A percentile compares a stretch with the other conserved stretches of the same genome.
These are phyloP conservation scores for Cotesia congregata DNA, from an alignment of 2,888 invertebrate genomes.

Conservation along the genomic window DNA sequence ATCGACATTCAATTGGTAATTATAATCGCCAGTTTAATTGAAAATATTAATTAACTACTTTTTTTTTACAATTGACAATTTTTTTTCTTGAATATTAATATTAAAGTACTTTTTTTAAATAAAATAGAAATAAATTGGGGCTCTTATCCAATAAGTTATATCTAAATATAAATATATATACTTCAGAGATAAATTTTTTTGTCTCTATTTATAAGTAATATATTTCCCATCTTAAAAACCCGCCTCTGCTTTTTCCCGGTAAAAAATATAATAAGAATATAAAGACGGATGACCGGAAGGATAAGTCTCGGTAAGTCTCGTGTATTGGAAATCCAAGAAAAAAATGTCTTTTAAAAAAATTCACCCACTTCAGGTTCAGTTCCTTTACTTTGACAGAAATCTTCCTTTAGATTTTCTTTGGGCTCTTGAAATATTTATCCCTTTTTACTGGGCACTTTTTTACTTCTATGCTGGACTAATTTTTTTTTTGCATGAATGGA, in stretches of 20 bases:
- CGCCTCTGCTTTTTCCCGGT: constrained; percentile 3
- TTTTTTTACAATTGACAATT: neutral
- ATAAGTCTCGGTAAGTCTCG: constrained; percentile 19
- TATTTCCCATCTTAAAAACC: neutral
- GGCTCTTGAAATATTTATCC: constrained; percentile 35
- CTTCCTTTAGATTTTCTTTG: constrained; percentile 17
- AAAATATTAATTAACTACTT: neutral
- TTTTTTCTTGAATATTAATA: neutral
- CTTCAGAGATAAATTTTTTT: constrained; percentile 2
- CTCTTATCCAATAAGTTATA: neutral
- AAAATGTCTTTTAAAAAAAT: constrained; percentile 28
- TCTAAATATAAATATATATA: neutral
- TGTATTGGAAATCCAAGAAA: constrained; percentile 31
- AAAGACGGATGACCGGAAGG: constrained; percentile 34
- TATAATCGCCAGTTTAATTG: neutral
- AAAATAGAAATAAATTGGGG: neutral
- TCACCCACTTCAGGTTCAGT: neutral
- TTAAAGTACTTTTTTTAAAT: neutral
- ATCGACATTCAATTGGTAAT: neutral
- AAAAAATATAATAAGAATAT: constrained; percentile 13
- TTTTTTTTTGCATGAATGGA: neutral
- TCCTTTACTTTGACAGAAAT: constrained; percentile 13
- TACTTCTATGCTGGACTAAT: neutral
- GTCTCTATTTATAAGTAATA: neutral
- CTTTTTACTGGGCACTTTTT: neutral